Evolutionary conservation across 1,140 invertebrate genomes (phyloP), one percentile per base, ranked within the genome.

Genomic region (Gonatopus flavifemur): DNA sequence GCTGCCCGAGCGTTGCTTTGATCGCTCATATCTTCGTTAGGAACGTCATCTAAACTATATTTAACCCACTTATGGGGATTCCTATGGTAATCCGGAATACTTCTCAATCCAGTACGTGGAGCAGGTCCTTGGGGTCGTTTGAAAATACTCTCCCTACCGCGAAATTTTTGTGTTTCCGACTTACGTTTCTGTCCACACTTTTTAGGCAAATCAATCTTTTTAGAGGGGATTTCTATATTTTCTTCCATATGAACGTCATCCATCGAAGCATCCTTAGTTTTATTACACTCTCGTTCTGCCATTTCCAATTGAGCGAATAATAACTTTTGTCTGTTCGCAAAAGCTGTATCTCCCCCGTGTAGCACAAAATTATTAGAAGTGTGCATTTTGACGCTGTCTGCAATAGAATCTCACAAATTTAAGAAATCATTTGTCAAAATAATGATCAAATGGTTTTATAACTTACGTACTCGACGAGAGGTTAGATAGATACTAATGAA

Each of bases 61-160:
- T 85, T 89, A 1, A 80, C 83, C 87, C 88, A 91, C 66, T 89
- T 90, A 57, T 87, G 80, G 5, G 88, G 89, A 74, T 91, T 87
- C 54, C 78, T 83, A 49, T 86, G 81, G 64, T 84, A 85, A 57
- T 87, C 88, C 15, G 89, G 88, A 21, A 84, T 76, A 28, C 65
- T 72, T 49, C 78, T 74, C 3, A 77, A 59, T 37, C 77, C 71
- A 19, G 83, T 66, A 49, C 84, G 82, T 24, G 78, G 76, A 18
- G 84, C 78, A 28, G 84, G 84, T 24, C 81, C 77, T 65, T 86
- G 82, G 4, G 85, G 85, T 53, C 82, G 79, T 70, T 89, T 90
- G 45, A 88, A 91, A 51, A 91, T 87, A 66, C 88, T 91, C 63
- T 90, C 86, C 64, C 82, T 83, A 3, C 87, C 86, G 52, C 84